These are phyloP conservation scores for Alaudala cheleensis DNA, from an alignment of 2,113 vertebrate genomes.

Conservation along the genomic window DNA sequence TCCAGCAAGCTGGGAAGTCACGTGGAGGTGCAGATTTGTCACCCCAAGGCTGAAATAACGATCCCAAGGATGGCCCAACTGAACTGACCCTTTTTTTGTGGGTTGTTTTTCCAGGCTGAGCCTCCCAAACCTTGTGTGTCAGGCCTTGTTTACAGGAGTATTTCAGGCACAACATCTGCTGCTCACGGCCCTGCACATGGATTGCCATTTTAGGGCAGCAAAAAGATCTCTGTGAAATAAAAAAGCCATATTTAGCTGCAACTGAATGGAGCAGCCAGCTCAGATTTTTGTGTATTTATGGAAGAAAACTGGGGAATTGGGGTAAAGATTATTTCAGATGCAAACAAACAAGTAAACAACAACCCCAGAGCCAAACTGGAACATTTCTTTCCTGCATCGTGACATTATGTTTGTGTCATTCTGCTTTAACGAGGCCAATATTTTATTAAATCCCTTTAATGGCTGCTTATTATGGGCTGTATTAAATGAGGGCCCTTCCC, in stretches of 20 bases:
- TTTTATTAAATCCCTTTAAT: not conserved
- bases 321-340: not conserved
- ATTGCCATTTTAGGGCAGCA: constrained; percentile 57
- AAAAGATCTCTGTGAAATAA: not conserved
- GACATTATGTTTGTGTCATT: not conserved
- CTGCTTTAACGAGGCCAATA: not conserved
- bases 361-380: not conserved
- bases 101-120: not conserved
- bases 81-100: not conserved
- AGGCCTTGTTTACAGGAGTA: constrained; percentile 44
- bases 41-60: not conserved
- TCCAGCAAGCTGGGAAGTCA: not conserved
- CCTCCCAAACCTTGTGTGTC: not conserved
- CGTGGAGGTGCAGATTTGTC: not conserved
- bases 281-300: constrained; percentile 13
- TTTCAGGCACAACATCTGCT: constrained; percentile 64
- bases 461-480: not conserved
- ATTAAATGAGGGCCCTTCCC: not conserved
- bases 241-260: constrained; percentile 41
- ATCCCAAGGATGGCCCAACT: not conserved
- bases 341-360: constrained; percentile 35
- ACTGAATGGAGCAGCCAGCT: not conserved
- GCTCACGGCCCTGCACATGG: not conserved
- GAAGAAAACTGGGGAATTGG: not conserved
- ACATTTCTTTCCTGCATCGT: not conserved